Evolutionary conservation across 2,113 vertebrate genomes (phyloP), one percentile per base, ranked within the genome.

Genomic region (Dissostichus mawsoni): DNA sequence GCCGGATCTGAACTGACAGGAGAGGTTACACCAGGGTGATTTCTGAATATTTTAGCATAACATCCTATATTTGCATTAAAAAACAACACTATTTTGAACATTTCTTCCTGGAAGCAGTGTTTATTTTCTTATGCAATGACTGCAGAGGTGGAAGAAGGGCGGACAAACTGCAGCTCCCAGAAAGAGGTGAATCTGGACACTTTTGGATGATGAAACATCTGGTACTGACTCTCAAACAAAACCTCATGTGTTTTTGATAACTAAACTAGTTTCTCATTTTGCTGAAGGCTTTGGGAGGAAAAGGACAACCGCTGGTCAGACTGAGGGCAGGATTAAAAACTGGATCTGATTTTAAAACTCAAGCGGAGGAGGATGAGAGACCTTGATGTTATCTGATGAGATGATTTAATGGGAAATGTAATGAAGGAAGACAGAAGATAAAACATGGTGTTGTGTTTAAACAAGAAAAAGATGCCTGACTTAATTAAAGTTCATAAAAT

Each of bases 31-130:
- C 41, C 65, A 12, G 25, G 33, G 44, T 41, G 79, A 12, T 69
- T 25, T 4, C 56, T 74, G 82, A 71, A 89, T 78, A 84, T 71
- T 41, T 82, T 62, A 76, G 44, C 52, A 78, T 71, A 57, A 80
- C 29, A 74, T 66, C 6, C 18, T 11, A 18, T 9, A 67, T 78
- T 81, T 83, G 69, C 78, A 84, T 86, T 41, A 69, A 71, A 82
- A 41, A 82, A 45, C 11, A 41, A 16, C 9, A 9, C 59, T 77
- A 77, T 79, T 84, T 74, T 71, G 56, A 71, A 76, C n/a, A 14
- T 36, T 23, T 71, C 25, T 44, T 69, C 55, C 63, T 76, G 53
- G 55, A 75, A 66, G 56, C 55, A 45, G 62, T 67, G 13, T 48
- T 57, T 33, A 59, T 86, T 74, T 88, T 73, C n/a, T 84, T 5